Evolutionary conservation across 2,113 vertebrate genomes (phyloP).

Genomic region (Nannobrachium achirus): DNA sequence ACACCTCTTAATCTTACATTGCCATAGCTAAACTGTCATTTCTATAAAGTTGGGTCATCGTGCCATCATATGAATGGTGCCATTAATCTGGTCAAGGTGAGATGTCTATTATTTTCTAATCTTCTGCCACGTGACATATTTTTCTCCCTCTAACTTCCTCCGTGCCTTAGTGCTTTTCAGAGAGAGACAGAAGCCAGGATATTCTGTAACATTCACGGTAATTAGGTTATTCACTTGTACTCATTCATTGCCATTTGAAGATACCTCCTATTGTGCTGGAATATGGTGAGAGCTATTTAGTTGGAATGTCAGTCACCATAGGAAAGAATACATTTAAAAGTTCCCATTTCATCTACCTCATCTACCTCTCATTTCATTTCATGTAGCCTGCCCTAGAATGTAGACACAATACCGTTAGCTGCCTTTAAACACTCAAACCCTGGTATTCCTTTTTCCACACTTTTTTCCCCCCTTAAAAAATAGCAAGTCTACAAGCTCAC

Average conservation of each 20-base stretch:
- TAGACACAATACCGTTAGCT: no score
- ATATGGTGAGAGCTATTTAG: slow-evolving; percentile 3
- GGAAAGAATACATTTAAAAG: neutral
- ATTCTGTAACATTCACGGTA: slow-evolving; percentile 29
- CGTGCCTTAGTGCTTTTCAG: neutral
- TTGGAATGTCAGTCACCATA: neutral
- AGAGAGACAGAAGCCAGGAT: slow-evolving; percentile 12
- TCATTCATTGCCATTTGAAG: slow-evolving; percentile 18
- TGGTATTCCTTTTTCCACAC: no score
- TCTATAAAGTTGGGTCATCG: neutral
- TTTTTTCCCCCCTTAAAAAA: no score
- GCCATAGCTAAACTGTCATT: neutral
- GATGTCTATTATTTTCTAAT: neutral
- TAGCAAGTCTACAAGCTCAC: no score
- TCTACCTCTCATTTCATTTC: neutral
- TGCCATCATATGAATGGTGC: neutral
- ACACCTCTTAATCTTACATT: no score
- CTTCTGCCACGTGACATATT: neutral
- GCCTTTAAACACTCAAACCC: no score
- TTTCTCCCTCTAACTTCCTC: neutral
- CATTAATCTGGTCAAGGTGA: neutral
- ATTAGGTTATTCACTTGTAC: slow-evolving; percentile 32
- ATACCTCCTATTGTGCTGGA: slow-evolving; percentile 11
- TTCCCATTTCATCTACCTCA: neutral
- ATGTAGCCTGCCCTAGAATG: no score